A percentile compares a stretch with the other conserved stretches of the same genome.
These are phyloP conservation scores for Metopia argyrocephala DNA, from an alignment of 2,888 invertebrate genomes.

Conservation along the genomic window DNA sequence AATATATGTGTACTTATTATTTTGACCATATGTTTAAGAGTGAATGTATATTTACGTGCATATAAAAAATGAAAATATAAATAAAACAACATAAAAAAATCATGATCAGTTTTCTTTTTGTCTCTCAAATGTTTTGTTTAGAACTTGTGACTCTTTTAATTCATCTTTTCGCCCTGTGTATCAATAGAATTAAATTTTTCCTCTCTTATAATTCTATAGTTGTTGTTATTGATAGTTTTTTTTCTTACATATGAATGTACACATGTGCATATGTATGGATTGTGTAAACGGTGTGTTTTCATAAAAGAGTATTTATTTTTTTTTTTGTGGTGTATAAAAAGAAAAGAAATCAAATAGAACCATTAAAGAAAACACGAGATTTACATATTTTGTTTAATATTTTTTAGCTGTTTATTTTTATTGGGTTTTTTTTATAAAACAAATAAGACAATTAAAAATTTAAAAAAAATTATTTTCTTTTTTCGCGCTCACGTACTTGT, in stretches of 20 bases:
- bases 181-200: slow-evolving; percentile 53
- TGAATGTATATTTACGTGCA: not conserved
- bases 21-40: no score
- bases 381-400: not conserved
- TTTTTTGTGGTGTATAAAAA: no score
- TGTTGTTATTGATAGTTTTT: slow-evolving; percentile 19
- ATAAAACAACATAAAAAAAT: slow-evolving; percentile 16
- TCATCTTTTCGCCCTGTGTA: slow-evolving; percentile 63
- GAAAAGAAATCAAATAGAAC: slow-evolving; percentile 7
- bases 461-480: slow-evolving; percentile 37
- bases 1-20: no score
- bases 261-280: not conserved
- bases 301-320: no score
- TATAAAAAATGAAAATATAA: not conserved
- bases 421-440: not conserved
- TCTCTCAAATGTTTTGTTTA: slow-evolving; percentile 26
- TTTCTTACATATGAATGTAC: slow-evolving; percentile 34
- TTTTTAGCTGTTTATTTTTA: not conserved
- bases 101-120: slow-evolving; percentile 18
- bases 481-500: not conserved
- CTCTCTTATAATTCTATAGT: not conserved
- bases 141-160: slow-evolving; percentile 62
- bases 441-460: slow-evolving; percentile 10
- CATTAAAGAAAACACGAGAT: slow-evolving; percentile 30
- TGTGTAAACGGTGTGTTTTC: no score